Evolutionary conservation across 2,888 invertebrate genomes (phyloP).

Genomic region (Leucophenga maculata): DNA sequence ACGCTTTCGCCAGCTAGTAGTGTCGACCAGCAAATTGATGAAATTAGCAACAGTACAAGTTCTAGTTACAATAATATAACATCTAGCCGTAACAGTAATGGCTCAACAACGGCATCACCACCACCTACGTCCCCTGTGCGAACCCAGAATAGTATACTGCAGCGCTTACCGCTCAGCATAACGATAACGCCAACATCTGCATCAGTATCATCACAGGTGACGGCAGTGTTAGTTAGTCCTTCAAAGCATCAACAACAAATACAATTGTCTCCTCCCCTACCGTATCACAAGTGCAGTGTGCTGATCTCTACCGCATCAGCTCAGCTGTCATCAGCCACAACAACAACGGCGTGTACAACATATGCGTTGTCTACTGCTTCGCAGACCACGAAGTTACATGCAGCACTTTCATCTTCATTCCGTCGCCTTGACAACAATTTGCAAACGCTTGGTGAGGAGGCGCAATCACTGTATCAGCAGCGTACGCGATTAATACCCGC

Average conservation of each 20-base stretch:
- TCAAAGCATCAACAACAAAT: slow-evolving; percentile 6
- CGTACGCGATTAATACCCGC: slow-evolving; percentile 45
- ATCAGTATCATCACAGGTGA: background rate
- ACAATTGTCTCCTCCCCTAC: background rate
- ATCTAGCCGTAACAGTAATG: slow-evolving; percentile 34
- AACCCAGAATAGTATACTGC: slow-evolving; percentile 36
- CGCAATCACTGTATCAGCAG: slow-evolving; percentile 59
- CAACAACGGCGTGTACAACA: background rate
- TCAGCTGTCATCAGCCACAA: background rate
- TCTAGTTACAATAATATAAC: no score
- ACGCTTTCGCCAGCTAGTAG: slow-evolving; percentile 55
- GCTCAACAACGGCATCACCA: slow-evolving; percentile 27
- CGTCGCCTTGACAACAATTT: slow-evolving; percentile 63
- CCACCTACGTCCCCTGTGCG: slow-evolving; percentile 32
- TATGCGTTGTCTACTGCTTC: slow-evolving; percentile 28
- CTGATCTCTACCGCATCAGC: background rate
- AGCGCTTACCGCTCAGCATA: slow-evolving; percentile 31
- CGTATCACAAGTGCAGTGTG: background rate
- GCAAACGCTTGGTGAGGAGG: slow-evolving; percentile 56
- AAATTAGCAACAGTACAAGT: no score
- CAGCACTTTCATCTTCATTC: slow-evolving; percentile 63
- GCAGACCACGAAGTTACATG: slow-evolving; percentile 49
- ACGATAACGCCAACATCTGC: slow-evolving; percentile 25
- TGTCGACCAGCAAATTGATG: slow-evolving; percentile 48
- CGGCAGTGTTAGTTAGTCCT: background rate